Evolutionary conservation across 2,797 vertebrate species (phyloP).

Genomic region (Smutsia gigantea): DNA sequence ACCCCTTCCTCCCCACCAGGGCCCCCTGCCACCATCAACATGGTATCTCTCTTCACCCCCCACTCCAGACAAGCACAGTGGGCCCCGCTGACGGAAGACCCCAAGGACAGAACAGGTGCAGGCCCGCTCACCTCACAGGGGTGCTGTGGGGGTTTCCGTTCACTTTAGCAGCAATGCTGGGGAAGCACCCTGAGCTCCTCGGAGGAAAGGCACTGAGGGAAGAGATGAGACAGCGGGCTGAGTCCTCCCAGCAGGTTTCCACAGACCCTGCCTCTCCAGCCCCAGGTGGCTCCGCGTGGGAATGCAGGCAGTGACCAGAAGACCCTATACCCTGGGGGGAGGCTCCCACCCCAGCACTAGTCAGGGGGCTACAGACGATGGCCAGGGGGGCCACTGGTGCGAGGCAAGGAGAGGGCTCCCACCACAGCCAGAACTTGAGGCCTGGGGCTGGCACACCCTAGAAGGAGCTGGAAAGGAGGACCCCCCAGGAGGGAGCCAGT

Average conservation of each 20-base stretch:
- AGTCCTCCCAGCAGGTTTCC: too few relatives aligned
- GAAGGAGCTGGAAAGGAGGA: neutral
- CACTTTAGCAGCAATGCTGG: constrained; percentile 79
- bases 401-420: fast-evolving
- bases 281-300: neutral
- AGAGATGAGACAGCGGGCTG: fast-evolving
- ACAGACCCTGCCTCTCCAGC: too few relatives aligned
- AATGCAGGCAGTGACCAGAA: fast-evolving
- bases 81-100: neutral
- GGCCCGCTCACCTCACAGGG: constrained; percentile 73
- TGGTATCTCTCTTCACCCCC: fast-evolving
- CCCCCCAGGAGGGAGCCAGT: fast-evolving
- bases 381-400: fast-evolving
- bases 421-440: neutral
- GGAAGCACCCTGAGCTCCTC: constrained; percentile 76
- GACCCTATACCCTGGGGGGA: neutral
- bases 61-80: fast-evolving
- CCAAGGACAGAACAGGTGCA: fast-evolving
- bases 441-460: neutral
- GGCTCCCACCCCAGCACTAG: neutral
- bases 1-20: fast-evolving
- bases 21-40: fast-evolving
- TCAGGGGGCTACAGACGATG: neutral
- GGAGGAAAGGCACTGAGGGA: constrained; percentile 72
- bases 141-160: constrained; percentile 78